A percentile compares a stretch with the other conserved stretches of the same genome.
Evolutionary conservation across 2,113 vertebrate species (phyloP).

Genomic region (Melanerpes aurifrons): DNA sequence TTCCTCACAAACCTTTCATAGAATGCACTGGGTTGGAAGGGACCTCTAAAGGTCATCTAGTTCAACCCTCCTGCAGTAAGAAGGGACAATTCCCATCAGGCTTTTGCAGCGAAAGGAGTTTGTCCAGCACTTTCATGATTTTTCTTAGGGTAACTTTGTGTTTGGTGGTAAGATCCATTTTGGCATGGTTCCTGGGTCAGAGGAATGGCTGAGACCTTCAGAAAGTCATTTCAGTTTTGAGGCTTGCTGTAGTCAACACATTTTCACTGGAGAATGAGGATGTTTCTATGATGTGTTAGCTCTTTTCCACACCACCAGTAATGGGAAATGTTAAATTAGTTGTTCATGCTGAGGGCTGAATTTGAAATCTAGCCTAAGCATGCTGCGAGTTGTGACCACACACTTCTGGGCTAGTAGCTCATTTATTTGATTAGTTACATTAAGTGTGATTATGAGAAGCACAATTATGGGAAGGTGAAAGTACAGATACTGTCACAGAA

Average conservation of each 20-base stretch:
- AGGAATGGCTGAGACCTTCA: not conserved
- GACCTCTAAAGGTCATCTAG: too few relatives aligned
- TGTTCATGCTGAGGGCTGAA: not conserved
- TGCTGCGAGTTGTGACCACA: not conserved
- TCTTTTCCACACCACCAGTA: not conserved
- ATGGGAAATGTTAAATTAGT: not conserved
- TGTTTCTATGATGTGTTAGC: accelerated
- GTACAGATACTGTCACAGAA: not conserved
- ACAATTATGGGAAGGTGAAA: not conserved
- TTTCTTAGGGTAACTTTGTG: not conserved
- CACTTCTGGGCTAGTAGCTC: not conserved
- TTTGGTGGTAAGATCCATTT: not conserved
- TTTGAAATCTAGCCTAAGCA: not conserved
- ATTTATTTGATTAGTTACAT: not conserved
- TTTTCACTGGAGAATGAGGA: not conserved
- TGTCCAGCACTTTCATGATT: not conserved
- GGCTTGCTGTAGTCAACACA: not conserved
- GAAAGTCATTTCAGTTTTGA: not conserved
- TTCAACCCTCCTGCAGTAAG: not conserved
- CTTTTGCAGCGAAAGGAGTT: not conserved
- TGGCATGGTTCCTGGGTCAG: not conserved
- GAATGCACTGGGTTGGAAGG: not conserved
- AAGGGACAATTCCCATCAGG: not conserved
- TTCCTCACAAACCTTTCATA: not conserved
- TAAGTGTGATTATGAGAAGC: not conserved